phyloP scores from a whole-genome alignment of 2,113 vertebrate species.

The Erpornis zantholeuca region DNA sequence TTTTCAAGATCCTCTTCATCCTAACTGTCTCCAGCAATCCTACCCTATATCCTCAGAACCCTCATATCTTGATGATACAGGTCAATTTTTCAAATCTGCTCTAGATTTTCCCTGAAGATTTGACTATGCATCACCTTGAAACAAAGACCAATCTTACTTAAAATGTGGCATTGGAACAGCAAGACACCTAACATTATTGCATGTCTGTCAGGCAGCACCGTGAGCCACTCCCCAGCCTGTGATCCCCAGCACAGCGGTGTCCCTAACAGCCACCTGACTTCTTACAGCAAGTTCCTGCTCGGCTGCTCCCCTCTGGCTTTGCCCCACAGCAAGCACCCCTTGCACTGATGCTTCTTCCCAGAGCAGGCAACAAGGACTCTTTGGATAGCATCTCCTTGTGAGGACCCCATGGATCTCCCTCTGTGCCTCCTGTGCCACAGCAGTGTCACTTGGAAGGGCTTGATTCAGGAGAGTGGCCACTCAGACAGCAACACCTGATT shows the following conservation, averaged over 20 bases:
- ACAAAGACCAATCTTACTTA: neutral
- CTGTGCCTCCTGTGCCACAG: neutral
- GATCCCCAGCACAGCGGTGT: neutral
- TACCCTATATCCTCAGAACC: neutral
- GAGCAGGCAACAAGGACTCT: neutral
- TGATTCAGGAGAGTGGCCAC: neutral
- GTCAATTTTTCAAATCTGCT: neutral
- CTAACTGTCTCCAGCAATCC: neutral
- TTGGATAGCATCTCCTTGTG: neutral
- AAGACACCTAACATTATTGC: neutral
- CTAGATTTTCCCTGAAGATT: neutral
- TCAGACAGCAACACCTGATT: neutral
- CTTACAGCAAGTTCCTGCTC: neutral
- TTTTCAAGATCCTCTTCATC: conserved; percentile 24
- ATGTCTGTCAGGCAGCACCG: neutral
- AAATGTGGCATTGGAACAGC: neutral
- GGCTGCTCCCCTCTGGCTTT: neutral
- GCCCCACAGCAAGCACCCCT: neutral
- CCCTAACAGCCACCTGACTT: neutral
- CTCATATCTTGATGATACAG: neutral
- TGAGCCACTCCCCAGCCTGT: accelerated
- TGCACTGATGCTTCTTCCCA: neutral
- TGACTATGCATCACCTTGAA: neutral
- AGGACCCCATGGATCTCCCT: accelerated
- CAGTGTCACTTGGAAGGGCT: neutral